Percentiles rank a stretch among this genome's conserved stretches.
Conservation (phyloP, 2,888 invertebrate species). For the Eristalis arbustorum region DNA sequence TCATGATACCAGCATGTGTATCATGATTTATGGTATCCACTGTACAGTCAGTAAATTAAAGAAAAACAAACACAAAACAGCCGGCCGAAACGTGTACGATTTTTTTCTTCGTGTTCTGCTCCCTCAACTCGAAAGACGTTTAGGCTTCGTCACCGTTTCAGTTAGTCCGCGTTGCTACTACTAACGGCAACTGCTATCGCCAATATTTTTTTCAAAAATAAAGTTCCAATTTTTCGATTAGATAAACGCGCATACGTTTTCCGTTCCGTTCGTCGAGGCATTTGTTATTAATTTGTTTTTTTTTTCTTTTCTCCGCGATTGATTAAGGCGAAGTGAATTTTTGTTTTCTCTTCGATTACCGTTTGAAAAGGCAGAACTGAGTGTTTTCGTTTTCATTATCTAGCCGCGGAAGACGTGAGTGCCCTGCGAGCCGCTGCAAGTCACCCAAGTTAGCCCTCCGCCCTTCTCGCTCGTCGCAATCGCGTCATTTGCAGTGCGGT, state of each 20-base stretch:
- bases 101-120: conserved; percentile 21
- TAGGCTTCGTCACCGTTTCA: conserved; percentile 64
- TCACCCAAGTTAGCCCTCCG: background rate
- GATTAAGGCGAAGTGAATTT: background rate
- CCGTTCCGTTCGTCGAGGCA: conserved; percentile 4
- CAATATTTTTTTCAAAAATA: conserved; percentile 49
- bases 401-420: background rate
- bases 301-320: background rate
- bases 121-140: conserved; percentile 58
- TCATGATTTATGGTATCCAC: conserved; percentile 37
- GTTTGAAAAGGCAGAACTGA: background rate
- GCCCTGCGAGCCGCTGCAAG: background rate
- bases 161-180: conserved; percentile 65
- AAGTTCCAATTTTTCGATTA: conserved; percentile 48
- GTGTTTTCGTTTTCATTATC: background rate
- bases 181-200: conserved; percentile 65
- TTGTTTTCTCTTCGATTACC: background rate
- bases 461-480: background rate
- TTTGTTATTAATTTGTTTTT: conserved; percentile 18
- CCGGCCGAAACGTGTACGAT: conserved; percentile 37
- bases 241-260: conserved; percentile 38
- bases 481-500: background rate
- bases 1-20: background rate
- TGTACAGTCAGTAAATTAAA: conserved; percentile 46
- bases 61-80: conserved; percentile 36